Evolutionary conservation across 1,140 invertebrate species (phyloP), one percentile per base, ranked within the genome.

Genomic region (Drosophila nasuta): DNA sequence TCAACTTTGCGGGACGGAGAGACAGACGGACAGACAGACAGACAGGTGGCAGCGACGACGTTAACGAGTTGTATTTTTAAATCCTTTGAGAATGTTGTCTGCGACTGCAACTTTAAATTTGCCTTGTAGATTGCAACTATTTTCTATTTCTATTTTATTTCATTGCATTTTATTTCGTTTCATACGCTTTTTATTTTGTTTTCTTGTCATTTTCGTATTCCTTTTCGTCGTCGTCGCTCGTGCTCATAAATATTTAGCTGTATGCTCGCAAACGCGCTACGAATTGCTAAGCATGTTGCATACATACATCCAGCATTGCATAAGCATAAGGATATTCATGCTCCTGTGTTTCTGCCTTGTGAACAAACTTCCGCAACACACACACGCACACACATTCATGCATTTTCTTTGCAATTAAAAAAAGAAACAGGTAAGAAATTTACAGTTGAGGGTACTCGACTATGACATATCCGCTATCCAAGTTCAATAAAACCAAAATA

Each of bases 111-210:
- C 48, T 60, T 56, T 10, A 60, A 74, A 69, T 74, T 74, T 74
- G 71, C 57, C 20, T 74, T 74, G 71, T 57, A 74, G 57, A 74
- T 74, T 62, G 65, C 48, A 74, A 74, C 56, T 69, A 69, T 60
- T 60, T 74, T 38, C 8, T 10, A 8, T 38, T 54, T 38, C 13
- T 43, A 43, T 43, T 43, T 43, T n/a, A 38, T 38, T 33, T 33
- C 30, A 33, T 6, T 8, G 7, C 10, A 41, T 41, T 10, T 41
- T 41, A 41, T 41, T 41, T 41, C 3, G 17, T 54, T 68, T 38
- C n/a, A 17, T 20, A 15, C 45, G 5, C 45, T 46, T 15, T 15
- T 25, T 25, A 25, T 25, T 25, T 25, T 25, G 5, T 33, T 33
- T 33, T 33, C 30, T 33, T 33, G 30, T 33, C 33, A 6, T 8